These are phyloP conservation scores for Lynx canadensis DNA, from an alignment of 2,113 vertebrate genomes.

Conservation along the genomic window DNA sequence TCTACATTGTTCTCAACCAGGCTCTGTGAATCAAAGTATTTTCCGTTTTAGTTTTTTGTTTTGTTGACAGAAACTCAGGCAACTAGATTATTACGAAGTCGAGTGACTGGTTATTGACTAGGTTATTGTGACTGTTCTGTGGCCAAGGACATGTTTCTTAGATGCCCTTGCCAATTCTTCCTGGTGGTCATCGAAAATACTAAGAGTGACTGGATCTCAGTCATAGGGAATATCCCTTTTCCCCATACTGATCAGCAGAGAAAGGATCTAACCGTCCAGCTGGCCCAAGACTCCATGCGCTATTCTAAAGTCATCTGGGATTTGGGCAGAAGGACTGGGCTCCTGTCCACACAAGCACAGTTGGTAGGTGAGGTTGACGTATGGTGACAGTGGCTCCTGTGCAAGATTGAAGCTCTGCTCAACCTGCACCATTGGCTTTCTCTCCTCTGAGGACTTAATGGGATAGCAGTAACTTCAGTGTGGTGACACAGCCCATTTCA, in stretches of 20 bases:
- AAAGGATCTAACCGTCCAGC: neutral
- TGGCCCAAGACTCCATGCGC: neutral
- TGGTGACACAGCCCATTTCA: neutral
- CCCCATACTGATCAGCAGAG: neutral
- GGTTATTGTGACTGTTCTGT: neutral
- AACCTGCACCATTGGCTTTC: neutral
- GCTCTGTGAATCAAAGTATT: neutral
- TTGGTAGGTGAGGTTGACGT: neutral
- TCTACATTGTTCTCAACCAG: neutral
- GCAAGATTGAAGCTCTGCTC: neutral
- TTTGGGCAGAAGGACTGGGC: constrained; percentile 13
- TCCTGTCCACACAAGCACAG: neutral
- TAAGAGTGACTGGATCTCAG: neutral
- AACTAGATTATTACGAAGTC: neutral
- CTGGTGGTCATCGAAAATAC: neutral
- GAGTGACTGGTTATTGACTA: neutral
- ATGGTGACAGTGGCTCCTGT: neutral
- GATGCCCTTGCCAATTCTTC: neutral
- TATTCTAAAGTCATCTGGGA: constrained; percentile 25
- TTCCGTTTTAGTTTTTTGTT: constrained; percentile 9
- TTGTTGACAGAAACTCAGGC: constrained; percentile 1
- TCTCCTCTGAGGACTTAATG: neutral
- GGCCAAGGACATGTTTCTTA: constrained; percentile 30
- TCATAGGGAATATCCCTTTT: neutral
- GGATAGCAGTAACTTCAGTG: neutral